Percentiles rank a stretch among this genome's conserved stretches.
phyloP scores from a whole-genome alignment of 2,797 vertebrate species.

The Euphonia xanthogaster region DNA sequence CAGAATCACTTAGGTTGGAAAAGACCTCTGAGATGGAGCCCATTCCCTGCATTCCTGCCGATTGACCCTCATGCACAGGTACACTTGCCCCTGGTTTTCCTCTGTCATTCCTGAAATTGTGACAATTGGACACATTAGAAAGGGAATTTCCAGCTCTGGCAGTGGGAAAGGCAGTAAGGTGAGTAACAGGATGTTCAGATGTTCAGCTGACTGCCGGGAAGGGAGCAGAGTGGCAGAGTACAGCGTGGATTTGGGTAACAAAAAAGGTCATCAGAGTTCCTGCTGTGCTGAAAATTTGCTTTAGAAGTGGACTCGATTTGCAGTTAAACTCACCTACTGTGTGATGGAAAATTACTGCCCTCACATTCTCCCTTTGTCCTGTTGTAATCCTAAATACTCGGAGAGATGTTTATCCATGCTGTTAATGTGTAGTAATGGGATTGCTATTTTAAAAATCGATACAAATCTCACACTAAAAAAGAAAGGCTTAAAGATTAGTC shows the following conservation, averaged over 20 bases:
- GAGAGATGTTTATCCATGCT: conserved; percentile 36
- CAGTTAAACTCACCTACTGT: not conserved
- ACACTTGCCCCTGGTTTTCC: not conserved
- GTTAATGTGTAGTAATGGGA: conserved; percentile 68
- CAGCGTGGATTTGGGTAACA: not conserved
- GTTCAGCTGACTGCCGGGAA: not conserved
- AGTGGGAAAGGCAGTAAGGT: not conserved
- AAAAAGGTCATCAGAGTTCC: not conserved
- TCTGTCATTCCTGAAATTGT: not conserved
- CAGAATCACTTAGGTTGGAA: too few species aligned
- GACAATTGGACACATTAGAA: rapidly evolving
- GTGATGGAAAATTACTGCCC: conserved; percentile 59
- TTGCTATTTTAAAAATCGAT: conserved; percentile 64
- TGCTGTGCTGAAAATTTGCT: not conserved
- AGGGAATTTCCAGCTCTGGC: not conserved
- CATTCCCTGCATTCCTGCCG: not conserved
- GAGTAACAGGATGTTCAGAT: not conserved
- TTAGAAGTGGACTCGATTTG: not conserved
- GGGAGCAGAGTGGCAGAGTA: not conserved
- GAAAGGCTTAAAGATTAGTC: conserved; percentile 31
- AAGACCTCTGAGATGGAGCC: not conserved
- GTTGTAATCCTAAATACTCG: not conserved
- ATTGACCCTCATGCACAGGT: rapidly evolving
- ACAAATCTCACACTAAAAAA: conserved; percentile 40
- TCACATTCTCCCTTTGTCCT: not conserved